These are phyloP conservation scores for Channa argus DNA, from an alignment of 2,113 vertebrate species.

Conservation along the genomic window DNA sequence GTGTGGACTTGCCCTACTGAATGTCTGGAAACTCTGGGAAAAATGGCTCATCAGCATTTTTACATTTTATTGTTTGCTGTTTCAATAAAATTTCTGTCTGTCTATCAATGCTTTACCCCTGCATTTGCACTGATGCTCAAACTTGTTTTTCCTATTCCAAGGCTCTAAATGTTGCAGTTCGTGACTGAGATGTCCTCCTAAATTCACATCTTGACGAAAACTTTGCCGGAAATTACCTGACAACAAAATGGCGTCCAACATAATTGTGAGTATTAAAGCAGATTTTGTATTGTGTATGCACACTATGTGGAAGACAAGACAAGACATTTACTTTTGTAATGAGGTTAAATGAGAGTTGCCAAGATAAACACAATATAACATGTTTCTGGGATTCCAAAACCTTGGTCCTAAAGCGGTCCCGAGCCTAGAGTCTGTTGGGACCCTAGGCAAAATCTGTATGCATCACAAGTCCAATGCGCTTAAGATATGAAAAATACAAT, in stretches of 20 bases:
- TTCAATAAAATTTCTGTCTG: background rate
- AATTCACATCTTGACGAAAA: slow-evolving; percentile 34
- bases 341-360: background rate
- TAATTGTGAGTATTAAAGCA: slow-evolving; percentile 88
- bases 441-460: too few relatives aligned
- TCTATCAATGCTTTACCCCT: background rate
- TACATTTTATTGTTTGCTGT: too few relatives aligned
- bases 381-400: too few relatives aligned
- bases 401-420: too few relatives aligned
- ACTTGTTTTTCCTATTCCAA: slow-evolving; percentile 28
- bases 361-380: background rate
- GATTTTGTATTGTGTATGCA: background rate
- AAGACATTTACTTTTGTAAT: background rate
- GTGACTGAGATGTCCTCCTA: slow-evolving; percentile 54
- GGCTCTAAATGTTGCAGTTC: slow-evolving; percentile 43
- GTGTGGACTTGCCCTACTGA: background rate
- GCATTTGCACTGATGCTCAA: background rate
- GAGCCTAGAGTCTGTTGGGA: too few relatives aligned
- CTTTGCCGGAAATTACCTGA: slow-evolving; percentile 14
- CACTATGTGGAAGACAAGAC: background rate
- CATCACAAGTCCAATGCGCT: too few relatives aligned
- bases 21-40: background rate
- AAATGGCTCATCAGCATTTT: background rate
- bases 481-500: too few relatives aligned
- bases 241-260: slow-evolving; percentile 88